phyloP scores from a whole-genome alignment of 2,113 vertebrate genomes.

The Actinemys pallida region DNA sequence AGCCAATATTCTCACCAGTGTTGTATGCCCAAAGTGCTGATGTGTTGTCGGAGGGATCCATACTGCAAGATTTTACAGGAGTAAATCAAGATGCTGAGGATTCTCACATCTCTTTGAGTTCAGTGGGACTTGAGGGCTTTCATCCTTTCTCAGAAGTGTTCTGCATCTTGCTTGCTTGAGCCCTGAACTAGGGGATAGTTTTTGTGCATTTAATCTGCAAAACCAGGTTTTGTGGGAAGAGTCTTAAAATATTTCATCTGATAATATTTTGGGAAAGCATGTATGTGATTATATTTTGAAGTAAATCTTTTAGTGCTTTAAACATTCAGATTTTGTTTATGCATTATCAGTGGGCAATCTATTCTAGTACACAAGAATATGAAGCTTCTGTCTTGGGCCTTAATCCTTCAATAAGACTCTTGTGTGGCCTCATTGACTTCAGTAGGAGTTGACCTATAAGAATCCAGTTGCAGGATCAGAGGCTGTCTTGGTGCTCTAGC shows the following conservation, averaged over 20 bases:
- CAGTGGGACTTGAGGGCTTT: not conserved
- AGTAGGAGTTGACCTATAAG: not conserved
- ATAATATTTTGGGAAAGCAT: not conserved
- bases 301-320: not conserved
- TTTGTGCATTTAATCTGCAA: not conserved
- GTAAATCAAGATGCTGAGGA: not conserved
- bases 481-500: not conserved
- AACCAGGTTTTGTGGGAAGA: not conserved
- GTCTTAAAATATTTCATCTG: not conserved
- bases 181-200: not conserved
- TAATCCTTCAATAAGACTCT: not conserved
- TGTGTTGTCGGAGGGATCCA: not conserved
- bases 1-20: rapidly evolving
- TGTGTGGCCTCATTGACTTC: not conserved
- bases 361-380: rapidly evolving
- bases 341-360: not conserved
- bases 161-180: not conserved
- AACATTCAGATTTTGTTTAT: not conserved
- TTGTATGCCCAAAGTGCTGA: not conserved
- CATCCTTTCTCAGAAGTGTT: not conserved
- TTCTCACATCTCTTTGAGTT: not conserved
- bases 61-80: not conserved
- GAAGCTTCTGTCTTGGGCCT: rapidly evolving
- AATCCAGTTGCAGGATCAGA: not conserved
- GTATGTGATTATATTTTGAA: not conserved